phyloP scores from a whole-genome alignment of 2,888 invertebrate genomes.

The Hofmannophila pseudospretella region DNA sequence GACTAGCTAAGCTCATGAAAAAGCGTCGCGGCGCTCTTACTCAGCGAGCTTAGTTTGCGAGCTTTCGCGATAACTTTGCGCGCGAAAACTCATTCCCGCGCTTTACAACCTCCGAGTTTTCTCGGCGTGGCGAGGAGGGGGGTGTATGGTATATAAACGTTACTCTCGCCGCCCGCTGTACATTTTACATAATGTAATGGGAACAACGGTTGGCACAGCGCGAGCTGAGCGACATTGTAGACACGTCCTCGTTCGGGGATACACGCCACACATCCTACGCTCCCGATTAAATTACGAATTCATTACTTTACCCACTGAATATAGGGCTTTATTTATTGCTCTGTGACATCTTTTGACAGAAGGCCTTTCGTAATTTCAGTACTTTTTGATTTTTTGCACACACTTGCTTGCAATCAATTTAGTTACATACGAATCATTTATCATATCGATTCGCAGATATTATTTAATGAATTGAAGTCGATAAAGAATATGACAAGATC shows the following conservation, averaged over 20 bases:
- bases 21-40: constrained; percentile 35
- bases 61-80: constrained; percentile 62
- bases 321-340: neutral
- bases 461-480: too few species aligned
- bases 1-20: constrained; percentile 43
- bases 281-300: constrained; percentile 6
- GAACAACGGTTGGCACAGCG: constrained; percentile 26
- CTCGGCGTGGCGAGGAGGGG: constrained; percentile 33
- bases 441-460: too few species aligned
- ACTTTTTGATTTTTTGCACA: too few species aligned
- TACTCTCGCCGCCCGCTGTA: neutral
- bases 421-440: too few species aligned
- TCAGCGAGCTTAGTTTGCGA: constrained; percentile 27
- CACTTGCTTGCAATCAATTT: too few species aligned
- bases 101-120: constrained; percentile 62
- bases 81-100: constrained; percentile 72
- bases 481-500: too few species aligned
- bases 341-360: neutral
- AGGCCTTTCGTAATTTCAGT: too few species aligned
- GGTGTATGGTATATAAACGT: constrained; percentile 41
- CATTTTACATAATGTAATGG: constrained; percentile 33
- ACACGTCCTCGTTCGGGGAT: constrained; percentile 34
- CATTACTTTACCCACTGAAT: neutral
- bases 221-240: constrained; percentile 34
- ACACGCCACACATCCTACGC: constrained; percentile 22